These are phyloP conservation scores for Carcharodon carcharias DNA, from an alignment of 2,797 vertebrate genomes.

Conservation along the genomic window DNA sequence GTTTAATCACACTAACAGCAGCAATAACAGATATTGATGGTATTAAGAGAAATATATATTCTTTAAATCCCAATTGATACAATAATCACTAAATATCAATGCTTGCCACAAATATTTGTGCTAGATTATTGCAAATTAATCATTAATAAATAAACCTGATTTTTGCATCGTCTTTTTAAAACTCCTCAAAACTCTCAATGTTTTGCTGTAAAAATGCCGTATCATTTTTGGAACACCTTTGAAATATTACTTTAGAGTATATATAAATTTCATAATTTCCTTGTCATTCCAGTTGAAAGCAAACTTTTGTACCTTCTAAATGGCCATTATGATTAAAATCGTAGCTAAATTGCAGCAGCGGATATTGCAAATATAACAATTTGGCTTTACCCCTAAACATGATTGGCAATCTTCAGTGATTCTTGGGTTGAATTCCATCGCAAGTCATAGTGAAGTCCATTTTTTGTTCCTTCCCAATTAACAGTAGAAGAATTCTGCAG, in stretches of 20 bases:
- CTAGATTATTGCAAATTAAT: background rate
- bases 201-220: background rate
- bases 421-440: background rate
- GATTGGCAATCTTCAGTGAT: background rate
- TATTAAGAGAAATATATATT: background rate
- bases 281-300: background rate
- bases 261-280: background rate
- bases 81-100: constrained; percentile 11
- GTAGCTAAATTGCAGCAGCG: background rate
- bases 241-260: background rate
- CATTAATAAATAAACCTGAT: background rate
- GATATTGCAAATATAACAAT: background rate
- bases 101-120: background rate
- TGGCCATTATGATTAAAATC: background rate
- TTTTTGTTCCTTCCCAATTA: background rate
- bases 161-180: background rate
- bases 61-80: background rate
- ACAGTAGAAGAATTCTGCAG: background rate
- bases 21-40: background rate
- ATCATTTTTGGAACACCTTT: background rate
- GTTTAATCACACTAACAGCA: background rate
- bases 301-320: background rate
- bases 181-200: background rate
- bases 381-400: background rate
- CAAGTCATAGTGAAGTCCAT: background rate